Percentiles rank a stretch among this genome's conserved stretches.
Conservation (phyloP, 2,113 vertebrate genomes). For the Colinus virginianus region DNA sequence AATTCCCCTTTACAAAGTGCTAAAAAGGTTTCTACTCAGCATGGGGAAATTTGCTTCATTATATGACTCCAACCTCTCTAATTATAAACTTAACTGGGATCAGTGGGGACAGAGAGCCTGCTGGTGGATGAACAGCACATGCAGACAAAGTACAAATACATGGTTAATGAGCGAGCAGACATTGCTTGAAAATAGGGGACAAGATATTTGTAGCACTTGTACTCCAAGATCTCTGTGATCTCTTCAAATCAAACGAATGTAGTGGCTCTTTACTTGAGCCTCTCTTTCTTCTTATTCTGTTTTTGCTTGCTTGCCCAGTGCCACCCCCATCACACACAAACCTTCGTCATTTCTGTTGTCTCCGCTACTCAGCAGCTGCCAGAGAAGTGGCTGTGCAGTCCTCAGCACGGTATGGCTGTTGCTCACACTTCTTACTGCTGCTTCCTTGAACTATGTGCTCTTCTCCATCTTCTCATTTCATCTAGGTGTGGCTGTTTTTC, state of each 20-base stretch:
- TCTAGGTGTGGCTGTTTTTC: neutral
- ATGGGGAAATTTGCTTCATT: neutral
- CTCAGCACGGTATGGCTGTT: neutral
- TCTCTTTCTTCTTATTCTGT: neutral
- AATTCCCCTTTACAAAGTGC: neutral
- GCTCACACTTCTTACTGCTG: neutral
- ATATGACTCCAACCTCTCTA: neutral
- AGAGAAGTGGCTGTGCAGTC: neutral
- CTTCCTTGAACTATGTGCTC: neutral
- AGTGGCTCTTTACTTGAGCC: neutral
- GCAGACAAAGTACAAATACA: neutral
- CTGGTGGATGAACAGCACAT: neutral
- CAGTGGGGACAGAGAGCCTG: constrained; percentile 1
- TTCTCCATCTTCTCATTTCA: neutral
- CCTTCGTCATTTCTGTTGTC: neutral
- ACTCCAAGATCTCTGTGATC: neutral
- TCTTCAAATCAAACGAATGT: neutral
- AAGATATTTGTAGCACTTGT: neutral
- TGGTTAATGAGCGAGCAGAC: neutral
- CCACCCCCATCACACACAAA: neutral
- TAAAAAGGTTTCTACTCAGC: constrained; percentile 48
- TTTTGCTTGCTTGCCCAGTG: neutral
- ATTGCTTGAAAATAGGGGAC: neutral
- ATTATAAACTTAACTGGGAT: constrained; percentile 17
- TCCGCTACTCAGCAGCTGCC: neutral